Conservation (phyloP, 2,888 invertebrate genomes). For the Lasiommata megera region DNA sequence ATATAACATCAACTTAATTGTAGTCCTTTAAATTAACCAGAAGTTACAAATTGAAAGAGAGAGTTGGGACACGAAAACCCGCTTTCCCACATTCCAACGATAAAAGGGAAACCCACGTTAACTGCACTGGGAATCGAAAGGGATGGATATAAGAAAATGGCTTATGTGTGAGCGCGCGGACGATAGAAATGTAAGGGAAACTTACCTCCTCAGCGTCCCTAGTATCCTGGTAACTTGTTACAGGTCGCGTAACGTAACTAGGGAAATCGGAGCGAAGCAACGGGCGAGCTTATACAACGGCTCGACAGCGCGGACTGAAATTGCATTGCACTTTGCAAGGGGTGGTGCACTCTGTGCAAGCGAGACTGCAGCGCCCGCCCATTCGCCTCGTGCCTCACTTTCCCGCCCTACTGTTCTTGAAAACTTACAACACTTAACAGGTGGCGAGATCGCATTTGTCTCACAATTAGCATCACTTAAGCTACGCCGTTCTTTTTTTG, state of each 20-base stretch:
- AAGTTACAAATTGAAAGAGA: constrained; percentile 75
- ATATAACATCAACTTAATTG: constrained; percentile 18
- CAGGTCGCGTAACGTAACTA: constrained; percentile 70
- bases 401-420: constrained; percentile 72
- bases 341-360: constrained; percentile 78
- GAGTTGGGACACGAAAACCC: constrained; percentile 74
- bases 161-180: constrained; percentile 52
- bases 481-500: not conserved
- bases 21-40: constrained; percentile 49
- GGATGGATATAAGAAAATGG: constrained; percentile 48
- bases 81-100: constrained; percentile 75
- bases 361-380: constrained; percentile 80
- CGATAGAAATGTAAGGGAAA: constrained; percentile 60
- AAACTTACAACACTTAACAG: constrained; percentile 52
- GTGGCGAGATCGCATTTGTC: constrained; percentile 31
- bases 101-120: constrained; percentile 76
- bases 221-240: constrained; percentile 75
- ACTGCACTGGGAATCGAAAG: constrained; percentile 44
- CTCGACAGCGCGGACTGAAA: constrained; percentile 64
- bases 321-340: constrained; percentile 59
- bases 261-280: constrained; percentile 47
- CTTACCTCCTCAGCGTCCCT: constrained; percentile 67
- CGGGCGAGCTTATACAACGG: constrained; percentile 62
- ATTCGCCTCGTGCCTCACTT: constrained; percentile 76
- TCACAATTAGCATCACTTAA: constrained; percentile 23